These are phyloP conservation scores for Neoascia interrupta DNA, from an alignment of 2,888 invertebrate species.

Conservation along the genomic window DNA sequence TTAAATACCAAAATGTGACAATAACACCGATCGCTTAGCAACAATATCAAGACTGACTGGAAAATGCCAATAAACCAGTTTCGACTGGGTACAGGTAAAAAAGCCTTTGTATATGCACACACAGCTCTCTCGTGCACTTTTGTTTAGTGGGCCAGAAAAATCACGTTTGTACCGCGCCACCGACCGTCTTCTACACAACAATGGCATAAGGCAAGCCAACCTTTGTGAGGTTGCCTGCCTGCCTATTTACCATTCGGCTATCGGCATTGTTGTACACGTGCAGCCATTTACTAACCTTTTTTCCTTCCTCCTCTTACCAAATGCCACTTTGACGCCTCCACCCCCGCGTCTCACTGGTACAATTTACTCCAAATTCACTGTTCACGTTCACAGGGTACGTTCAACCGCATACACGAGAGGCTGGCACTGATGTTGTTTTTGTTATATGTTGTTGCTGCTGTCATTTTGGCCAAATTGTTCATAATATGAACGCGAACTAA, in stretches of 20 bases:
- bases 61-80: slow-evolving; percentile 57
- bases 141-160: slow-evolving; percentile 55
- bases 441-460: neutral
- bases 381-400: slow-evolving; percentile 2
- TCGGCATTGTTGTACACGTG: slow-evolving; percentile 39
- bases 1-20: slow-evolving; percentile 48
- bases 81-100: too few relatives aligned
- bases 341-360: neutral
- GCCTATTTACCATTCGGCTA: slow-evolving; percentile 34
- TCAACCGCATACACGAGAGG: slow-evolving; percentile 22
- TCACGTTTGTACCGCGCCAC: slow-evolving; percentile 31
- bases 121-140: slow-evolving; percentile 8
- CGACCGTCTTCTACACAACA: slow-evolving; percentile 6
- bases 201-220: slow-evolving; percentile 1
- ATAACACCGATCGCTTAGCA: slow-evolving; percentile 2
- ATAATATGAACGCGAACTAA: slow-evolving; percentile 21
- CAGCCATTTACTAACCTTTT: slow-evolving; percentile 34
- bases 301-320: slow-evolving; percentile 7
- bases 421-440: neutral
- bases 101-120: neutral
- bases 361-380: neutral
- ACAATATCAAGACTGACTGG: too few relatives aligned
- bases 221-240: slow-evolving; percentile 15
- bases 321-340: neutral
- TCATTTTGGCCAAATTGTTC: slow-evolving; percentile 25